These are phyloP conservation scores for Phyllostomus discolor DNA, from an alignment of 2,113 vertebrate species.

Conservation along the genomic window DNA sequence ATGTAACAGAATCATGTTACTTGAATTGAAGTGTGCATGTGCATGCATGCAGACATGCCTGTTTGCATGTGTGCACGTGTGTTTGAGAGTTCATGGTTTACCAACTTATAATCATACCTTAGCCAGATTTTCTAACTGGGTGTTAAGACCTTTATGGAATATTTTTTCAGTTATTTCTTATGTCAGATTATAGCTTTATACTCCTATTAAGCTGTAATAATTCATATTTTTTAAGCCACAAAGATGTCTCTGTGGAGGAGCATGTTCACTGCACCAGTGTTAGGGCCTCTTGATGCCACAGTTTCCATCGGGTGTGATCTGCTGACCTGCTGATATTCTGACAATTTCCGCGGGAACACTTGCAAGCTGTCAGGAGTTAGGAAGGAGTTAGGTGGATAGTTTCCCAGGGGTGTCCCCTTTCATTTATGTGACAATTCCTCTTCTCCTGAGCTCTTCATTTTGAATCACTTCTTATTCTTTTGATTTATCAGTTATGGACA, in stretches of 20 bases:
- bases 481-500: neutral
- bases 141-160: neutral
- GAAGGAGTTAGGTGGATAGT: neutral
- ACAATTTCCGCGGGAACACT: neutral
- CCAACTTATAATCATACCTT: neutral
- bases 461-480: neutral
- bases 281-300: neutral
- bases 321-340: neutral
- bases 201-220: neutral
- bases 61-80: neutral
- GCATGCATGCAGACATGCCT: fast-evolving
- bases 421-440: neutral
- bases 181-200: neutral
- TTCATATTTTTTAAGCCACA: neutral
- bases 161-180: neutral
- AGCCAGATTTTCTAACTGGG: neutral
- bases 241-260: neutral
- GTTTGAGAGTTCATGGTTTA: neutral
- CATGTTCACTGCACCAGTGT: neutral
- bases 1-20: neutral
- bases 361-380: neutral
- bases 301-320: neutral
- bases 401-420: neutral
- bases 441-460: neutral
- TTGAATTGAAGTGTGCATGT: neutral